Evolutionary conservation across 1,140 invertebrate species (phyloP), one percentile per base, ranked within the genome.

Genomic region (Lethrus apterus): DNA sequence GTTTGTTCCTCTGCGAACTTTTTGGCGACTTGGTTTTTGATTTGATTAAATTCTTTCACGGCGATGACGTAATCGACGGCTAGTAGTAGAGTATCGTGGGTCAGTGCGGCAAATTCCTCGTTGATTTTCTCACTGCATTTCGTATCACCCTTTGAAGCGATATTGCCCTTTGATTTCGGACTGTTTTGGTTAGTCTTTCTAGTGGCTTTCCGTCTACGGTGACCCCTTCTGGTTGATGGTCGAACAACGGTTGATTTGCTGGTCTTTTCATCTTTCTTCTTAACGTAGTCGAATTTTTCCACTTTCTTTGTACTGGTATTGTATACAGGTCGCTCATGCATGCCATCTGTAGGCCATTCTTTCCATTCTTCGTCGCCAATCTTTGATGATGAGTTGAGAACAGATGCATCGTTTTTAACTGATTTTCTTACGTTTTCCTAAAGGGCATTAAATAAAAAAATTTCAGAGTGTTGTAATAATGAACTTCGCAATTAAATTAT

Each of bases 251-350:
- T n/a, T n/a, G n/a, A n/a, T n/a, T n/a, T n/a, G n/a, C n/a, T n/a
- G n/a, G n/a, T 29, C 24, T 19, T 26, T 29, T 42, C 23, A 13
- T 4, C 13, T 42, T 42, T 42, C 3, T 21, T 19, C 23, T 42
- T 42, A 14, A 26, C 40, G 4, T 42, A 15, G 10, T 29, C 40
- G 11, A 42, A 29, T 17, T 26, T 42, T 2, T 42, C 40, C 9
- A 42, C 18, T n/a, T 42, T 42, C 18, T 44, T 44, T n/a, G 40
- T 26, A 14, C 21, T 21, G 15, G 23, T 24, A 17, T 42, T 68
- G 30, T 56, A 70, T 5, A 66, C 52, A 2, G 67, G 67, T 30
- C 65, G 56, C 35, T 70, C 68, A 24, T 69, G 64, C 62, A 68
- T 67, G 13, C 66, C 68, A 44, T 68, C 64, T 2, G 50, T 58